Percentiles rank a stretch among this genome's conserved stretches.
Evolutionary conservation across 2,797 vertebrate genomes (phyloP).

Genomic region (Phylloscopus collybita): DNA sequence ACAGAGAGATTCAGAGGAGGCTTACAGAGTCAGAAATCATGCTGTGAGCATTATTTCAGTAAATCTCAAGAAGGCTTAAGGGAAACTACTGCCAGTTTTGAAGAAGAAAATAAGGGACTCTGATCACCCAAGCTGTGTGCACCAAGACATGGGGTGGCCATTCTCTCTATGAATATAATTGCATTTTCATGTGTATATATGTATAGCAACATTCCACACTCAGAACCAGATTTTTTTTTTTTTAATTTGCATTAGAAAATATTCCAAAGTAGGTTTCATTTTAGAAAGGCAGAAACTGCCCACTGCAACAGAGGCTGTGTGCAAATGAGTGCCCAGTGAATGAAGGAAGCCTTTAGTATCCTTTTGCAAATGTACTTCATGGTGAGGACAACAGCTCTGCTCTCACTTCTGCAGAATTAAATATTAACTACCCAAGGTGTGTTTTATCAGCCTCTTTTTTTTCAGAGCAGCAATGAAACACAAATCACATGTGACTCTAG

Average conservation of each 20-base stretch:
- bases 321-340: background rate
- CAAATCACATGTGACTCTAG: background rate
- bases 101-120: background rate
- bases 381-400: slow-evolving; percentile 41
- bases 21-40: background rate
- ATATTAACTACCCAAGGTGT: background rate
- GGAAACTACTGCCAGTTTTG: background rate
- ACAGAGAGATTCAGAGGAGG: background rate
- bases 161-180: background rate
- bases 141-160: background rate
- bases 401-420: slow-evolving; percentile 45
- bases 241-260: background rate
- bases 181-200: background rate
- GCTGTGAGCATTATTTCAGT: background rate
- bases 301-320: background rate
- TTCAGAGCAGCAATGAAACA: background rate
- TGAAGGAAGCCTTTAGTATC: background rate
- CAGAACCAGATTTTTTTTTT: background rate
- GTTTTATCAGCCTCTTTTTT: background rate
- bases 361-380: slow-evolving; percentile 45
- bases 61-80: background rate
- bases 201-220: background rate
- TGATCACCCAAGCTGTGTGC: background rate
- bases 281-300: background rate
- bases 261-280: background rate